These are phyloP conservation scores for Rhea americana DNA, from an alignment of 2,113 vertebrate genomes.

Conservation along the genomic window DNA sequence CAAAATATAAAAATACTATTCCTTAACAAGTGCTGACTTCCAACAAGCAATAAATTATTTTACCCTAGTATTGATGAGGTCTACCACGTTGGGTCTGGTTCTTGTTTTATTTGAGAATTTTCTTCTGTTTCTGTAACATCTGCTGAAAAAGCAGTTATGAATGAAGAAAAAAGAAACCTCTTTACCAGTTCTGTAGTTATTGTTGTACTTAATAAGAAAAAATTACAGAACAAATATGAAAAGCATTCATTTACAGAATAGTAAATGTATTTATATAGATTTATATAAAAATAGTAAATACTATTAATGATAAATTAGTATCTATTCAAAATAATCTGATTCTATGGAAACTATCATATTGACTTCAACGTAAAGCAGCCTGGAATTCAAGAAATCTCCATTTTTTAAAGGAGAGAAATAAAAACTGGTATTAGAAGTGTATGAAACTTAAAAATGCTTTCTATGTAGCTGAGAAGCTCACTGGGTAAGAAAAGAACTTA, in stretches of 20 bases:
- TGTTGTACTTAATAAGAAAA: background rate
- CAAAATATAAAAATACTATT: background rate
- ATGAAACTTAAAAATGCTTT: background rate
- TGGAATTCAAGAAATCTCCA: background rate
- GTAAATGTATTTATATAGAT: too few relatives aligned
- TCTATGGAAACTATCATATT: background rate
- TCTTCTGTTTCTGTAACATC: conserved; percentile 66
- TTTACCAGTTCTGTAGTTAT: background rate
- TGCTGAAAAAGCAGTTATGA: conserved; percentile 40
- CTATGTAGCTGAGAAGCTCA: background rate
- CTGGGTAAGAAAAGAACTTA: background rate
- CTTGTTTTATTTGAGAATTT: conserved; percentile 72
- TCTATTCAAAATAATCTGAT: background rate
- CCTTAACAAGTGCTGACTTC: background rate
- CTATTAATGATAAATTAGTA: background rate
- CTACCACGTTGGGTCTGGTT: conserved; percentile 75
- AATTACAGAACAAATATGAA: background rate
- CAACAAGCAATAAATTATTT: conserved; percentile 20
- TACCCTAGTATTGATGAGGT: conserved; percentile 56
- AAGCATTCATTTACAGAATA: background rate
- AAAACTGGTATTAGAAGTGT: background rate
- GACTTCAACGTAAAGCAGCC: background rate
- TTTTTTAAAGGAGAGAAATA: background rate
- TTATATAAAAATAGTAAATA: background rate
- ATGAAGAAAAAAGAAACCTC: background rate